Evolutionary conservation across 2,888 invertebrate species (phyloP), one percentile per base, ranked within the genome.

Genomic region (Dasypolia templi): DNA sequence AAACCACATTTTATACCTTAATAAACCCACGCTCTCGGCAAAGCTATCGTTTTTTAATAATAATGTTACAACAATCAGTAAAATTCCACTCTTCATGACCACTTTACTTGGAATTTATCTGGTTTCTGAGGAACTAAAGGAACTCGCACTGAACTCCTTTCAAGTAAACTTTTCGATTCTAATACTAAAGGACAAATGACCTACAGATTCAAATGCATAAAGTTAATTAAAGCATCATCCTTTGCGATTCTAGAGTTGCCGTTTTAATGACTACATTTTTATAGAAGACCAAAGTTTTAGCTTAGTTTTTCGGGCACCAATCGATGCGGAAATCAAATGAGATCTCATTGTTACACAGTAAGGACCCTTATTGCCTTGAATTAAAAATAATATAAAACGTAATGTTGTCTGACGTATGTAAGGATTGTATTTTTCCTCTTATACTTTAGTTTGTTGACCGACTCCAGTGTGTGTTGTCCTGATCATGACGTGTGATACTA

Each of bases 401-500:
- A n/a, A 73, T 63, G 29, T 62, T 29, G 68, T 69, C 39, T 72
- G 67, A 75, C 67, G 81, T 64, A 56, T 12, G 65, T 69, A 81
- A 80, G 64, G 73, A 84, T 70, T 84, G 64, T 59, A 42, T 75
- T 86, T 87, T 88, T 88, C 84, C 87, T 87, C 59, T 49, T 77
- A 53, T 42, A 70, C 68, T 75, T 86, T 68, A 86, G 86, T 86
- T 63, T 59, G 62, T 65, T 75, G 56, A 74, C 63, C 55, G 68
- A 76, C 46, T 76, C 53, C 78, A 78, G 58, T 29, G 70, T 19
- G 75, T 35, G 74, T 79, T 78, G 78, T 77, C 70, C 59, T 70
- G 51, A 86, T 6, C 69, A 91, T 89, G 77, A 46, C 56, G 89
- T 89, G 96, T 85, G 90, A 93, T 12, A 91, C 92, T 32, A 81